Conservation (phyloP, 2,113 vertebrate genomes). For the Protomyctophum bolini region DNA sequence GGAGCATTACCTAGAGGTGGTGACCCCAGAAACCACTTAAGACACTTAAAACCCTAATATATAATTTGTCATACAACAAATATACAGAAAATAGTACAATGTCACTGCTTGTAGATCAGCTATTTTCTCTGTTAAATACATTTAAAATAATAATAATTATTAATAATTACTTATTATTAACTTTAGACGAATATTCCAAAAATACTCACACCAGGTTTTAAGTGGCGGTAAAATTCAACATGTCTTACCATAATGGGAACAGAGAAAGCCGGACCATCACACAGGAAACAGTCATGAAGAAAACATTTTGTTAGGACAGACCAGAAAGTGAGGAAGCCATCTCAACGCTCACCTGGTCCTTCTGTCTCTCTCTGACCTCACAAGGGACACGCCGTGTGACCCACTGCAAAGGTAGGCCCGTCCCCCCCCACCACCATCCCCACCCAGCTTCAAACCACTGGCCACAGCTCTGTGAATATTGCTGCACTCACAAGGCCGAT, state of each 20-base stretch:
- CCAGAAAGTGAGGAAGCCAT: conserved; percentile 58
- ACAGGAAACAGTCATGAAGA: conserved; percentile 29
- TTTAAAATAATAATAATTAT: neutral
- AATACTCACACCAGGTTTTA: no score
- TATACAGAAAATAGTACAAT: no score
- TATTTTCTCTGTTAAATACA: no score
- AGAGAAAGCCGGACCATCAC: conserved; percentile 2
- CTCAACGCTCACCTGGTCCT: conserved; percentile 81
- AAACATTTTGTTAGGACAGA: conserved; percentile 43
- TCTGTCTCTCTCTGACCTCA: conserved; percentile 94
- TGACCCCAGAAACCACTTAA: neutral
- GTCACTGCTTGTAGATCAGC: no score
- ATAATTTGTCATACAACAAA: no score
- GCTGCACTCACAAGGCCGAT: conserved; percentile 26
- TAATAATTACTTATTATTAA: neutral
- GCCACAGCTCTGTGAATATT: conserved; percentile 64
- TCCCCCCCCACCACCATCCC: conserved; percentile 72
- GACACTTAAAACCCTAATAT: no score
- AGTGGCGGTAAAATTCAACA: no score
- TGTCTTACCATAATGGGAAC: neutral
- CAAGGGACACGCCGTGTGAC: conserved; percentile 98
- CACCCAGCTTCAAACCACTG: neutral
- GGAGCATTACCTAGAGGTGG: neutral
- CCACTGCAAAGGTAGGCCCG: conserved; percentile 98
- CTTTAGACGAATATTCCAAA: no score